phyloP scores from a whole-genome alignment of 2,797 vertebrate species.

The Catostomus latipinnis region DNA sequence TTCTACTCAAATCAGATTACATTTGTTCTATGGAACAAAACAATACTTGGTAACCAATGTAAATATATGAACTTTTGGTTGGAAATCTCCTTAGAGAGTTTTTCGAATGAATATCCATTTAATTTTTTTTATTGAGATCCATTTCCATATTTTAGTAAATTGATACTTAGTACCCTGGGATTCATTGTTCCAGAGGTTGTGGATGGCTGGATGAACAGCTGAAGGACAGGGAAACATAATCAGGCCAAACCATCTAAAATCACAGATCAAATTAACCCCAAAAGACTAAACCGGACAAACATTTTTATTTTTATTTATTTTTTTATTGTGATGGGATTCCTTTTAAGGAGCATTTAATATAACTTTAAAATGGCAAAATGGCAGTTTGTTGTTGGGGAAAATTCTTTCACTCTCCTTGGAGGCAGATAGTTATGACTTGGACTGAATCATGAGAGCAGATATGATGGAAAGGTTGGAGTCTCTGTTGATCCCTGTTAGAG shows the following conservation, averaged over 20 bases:
- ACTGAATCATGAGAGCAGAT: conserved; percentile 51
- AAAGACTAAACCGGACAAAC: conserved; percentile 44
- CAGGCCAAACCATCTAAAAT: conserved; percentile 39
- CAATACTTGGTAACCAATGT: background rate
- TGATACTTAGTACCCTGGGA: background rate
- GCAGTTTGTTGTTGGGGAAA: conserved; percentile 40
- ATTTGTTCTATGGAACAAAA: conserved; percentile 10
- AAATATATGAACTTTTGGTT: background rate
- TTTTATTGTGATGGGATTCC: background rate
- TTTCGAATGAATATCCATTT: no score
- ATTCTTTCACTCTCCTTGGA: conserved; percentile 51
- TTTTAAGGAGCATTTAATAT: conserved; percentile 48
- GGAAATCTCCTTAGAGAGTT: background rate
- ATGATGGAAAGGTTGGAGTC: conserved; percentile 52
- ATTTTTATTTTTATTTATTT: conserved; percentile 14
- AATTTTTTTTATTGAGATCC: background rate
- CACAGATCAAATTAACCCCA: conserved; percentile 25
- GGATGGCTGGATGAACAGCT: conserved; percentile 8
- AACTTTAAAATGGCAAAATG: conserved; percentile 48
- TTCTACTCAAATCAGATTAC: conserved; percentile 13
- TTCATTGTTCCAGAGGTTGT: background rate
- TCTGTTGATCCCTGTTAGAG: conserved; percentile 42
- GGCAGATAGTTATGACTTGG: conserved; percentile 46
- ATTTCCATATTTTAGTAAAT: conserved; percentile 6
- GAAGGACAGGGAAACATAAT: conserved; percentile 27